Percentiles rank a stretch among this genome's conserved stretches.
These are phyloP conservation scores for Colistium nudipinnis DNA, from an alignment of 2,113 vertebrate species.

Conservation along the genomic window DNA sequence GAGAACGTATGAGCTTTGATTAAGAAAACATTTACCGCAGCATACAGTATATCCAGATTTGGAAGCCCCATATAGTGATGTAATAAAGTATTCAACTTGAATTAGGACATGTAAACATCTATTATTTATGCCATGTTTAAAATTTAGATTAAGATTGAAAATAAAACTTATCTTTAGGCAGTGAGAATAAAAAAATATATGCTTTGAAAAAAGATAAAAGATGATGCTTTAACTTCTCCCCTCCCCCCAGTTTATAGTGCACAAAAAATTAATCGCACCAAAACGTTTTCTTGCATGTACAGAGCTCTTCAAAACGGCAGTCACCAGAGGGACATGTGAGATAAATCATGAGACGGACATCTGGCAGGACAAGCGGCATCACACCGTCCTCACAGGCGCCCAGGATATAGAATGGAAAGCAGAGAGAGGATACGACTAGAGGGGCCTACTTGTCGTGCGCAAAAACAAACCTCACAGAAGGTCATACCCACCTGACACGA, in stretches of 20 bases:
- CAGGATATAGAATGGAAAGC: conserved; percentile 44
- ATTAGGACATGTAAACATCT: conserved; percentile 7
- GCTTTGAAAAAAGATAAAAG: neutral
- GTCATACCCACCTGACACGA: conserved; percentile 23
- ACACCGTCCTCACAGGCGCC: conserved; percentile 55
- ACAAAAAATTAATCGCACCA: conserved; percentile 41
- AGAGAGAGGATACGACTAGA: conserved; percentile 13
- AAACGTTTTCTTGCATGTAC: conserved; percentile 45
- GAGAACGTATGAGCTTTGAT: neutral
- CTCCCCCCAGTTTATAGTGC: neutral
- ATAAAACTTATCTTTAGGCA: conserved; percentile 16
- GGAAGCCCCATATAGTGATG: neutral
- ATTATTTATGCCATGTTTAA: neutral
- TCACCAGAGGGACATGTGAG: conserved; percentile 36
- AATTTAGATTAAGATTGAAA: conserved; percentile 26
- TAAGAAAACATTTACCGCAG: neutral
- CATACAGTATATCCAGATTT: neutral
- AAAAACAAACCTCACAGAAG: conserved; percentile 18
- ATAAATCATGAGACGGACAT: conserved; percentile 46
- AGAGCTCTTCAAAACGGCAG: conserved; percentile 34
- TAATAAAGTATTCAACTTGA: neutral
- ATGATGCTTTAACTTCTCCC: conserved; percentile 18
- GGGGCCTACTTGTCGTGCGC: conserved; percentile 12
- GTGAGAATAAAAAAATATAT: neutral
- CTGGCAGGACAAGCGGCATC: conserved; percentile 40